These are phyloP conservation scores for Thripadectes ignobilis DNA, from an alignment of 2,797 vertebrate genomes.

Conservation along the genomic window DNA sequence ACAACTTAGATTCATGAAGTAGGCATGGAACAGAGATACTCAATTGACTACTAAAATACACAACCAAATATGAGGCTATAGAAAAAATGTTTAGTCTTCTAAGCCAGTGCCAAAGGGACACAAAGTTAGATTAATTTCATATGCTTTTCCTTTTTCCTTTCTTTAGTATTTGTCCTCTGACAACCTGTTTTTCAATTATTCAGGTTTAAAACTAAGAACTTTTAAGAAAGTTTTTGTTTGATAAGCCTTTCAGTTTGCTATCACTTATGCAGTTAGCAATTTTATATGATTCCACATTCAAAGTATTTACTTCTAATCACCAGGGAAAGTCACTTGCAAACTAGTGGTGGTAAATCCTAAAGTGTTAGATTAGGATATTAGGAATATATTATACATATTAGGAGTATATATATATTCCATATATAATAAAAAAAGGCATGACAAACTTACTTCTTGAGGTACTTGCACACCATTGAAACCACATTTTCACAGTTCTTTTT, in stretches of 20 bases:
- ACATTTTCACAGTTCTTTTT: slow-evolving; percentile 99
- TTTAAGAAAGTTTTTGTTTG: not conserved
- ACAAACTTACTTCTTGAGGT: slow-evolving; percentile 86
- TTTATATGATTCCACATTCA: not conserved
- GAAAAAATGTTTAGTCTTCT: not conserved
- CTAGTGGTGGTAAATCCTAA: not conserved
- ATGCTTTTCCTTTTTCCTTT: not conserved
- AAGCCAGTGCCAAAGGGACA: not conserved
- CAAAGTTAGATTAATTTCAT: not conserved
- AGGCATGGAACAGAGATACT: not conserved
- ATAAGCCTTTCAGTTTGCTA: not conserved
- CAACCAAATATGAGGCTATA: fast-evolving
- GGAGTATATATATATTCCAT: not conserved
- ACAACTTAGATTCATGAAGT: not conserved
- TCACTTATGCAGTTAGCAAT: not conserved
- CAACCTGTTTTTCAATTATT: not conserved
- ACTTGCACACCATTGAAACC: slow-evolving; percentile 91
- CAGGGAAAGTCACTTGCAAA: not conserved
- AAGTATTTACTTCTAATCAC: not conserved
- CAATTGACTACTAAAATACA: not conserved
- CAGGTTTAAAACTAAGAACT: not conserved
- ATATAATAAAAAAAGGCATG: not conserved
- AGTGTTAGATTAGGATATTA: too few species aligned
- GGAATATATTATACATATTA: too few species aligned
- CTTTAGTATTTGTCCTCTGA: not conserved